A percentile compares a stretch with the other conserved stretches of the same genome.
phyloP scores from a whole-genome alignment of 2,888 invertebrate genomes.

The Cryptops parisi region DNA sequence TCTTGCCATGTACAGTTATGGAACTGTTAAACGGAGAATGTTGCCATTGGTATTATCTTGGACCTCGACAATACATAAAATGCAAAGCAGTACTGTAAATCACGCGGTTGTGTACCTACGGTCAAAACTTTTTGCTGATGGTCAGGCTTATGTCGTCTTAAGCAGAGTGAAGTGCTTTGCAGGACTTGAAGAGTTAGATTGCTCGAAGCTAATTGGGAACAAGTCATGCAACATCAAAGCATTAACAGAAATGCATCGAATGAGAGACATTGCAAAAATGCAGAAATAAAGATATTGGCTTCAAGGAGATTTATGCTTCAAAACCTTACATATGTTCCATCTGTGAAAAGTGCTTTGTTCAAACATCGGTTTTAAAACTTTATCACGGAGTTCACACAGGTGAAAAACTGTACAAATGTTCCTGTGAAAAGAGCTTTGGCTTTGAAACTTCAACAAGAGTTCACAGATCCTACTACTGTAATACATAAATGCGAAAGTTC shows the following conservation, averaged over 20 bases:
- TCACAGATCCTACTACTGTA: too few relatives aligned
- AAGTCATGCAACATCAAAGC: not conserved
- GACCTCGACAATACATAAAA: slow-evolving; percentile 4
- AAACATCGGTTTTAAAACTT: too few relatives aligned
- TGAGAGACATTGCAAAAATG: not conserved
- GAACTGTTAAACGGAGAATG: slow-evolving; percentile 4
- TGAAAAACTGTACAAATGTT: too few relatives aligned
- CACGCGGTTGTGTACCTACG: slow-evolving; percentile 6
- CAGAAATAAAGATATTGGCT: too few relatives aligned
- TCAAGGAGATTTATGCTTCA: too few relatives aligned
- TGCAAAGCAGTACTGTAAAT: slow-evolving; percentile 1
- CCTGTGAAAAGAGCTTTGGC: too few relatives aligned
- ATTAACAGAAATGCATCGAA: slow-evolving; percentile 5
- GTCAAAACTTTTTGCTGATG: not conserved
- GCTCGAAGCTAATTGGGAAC: slow-evolving; percentile 5
- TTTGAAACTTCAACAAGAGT: too few relatives aligned
- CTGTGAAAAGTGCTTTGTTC: too few relatives aligned
- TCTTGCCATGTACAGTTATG: not conserved
- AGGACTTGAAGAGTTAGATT: slow-evolving; percentile 1
- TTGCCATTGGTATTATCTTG: slow-evolving; percentile 2
- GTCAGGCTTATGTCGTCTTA: slow-evolving; percentile 10
- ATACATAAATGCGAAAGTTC: too few relatives aligned
- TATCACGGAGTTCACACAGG: too few relatives aligned
- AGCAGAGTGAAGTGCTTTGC: slow-evolving; percentile 5
- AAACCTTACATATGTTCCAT: too few relatives aligned